phyloP scores from a whole-genome alignment of 2,113 vertebrate species.

The Trachemys scripta region DNA sequence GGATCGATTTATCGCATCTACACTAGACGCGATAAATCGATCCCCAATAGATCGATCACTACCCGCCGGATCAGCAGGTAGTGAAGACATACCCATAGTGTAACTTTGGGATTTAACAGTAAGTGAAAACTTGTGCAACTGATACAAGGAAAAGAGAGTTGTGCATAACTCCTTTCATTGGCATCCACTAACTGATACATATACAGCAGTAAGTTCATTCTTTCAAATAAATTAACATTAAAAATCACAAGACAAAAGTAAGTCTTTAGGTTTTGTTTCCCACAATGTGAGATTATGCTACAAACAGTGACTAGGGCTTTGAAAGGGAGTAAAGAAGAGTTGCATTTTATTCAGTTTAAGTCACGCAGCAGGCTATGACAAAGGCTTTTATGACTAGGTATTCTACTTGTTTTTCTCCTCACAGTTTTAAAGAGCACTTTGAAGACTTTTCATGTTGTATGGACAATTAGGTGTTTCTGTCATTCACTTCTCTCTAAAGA shows the following conservation, averaged over 20 bases:
- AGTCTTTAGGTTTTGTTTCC: neutral
- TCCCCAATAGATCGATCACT: too few relatives aligned
- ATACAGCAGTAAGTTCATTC: neutral
- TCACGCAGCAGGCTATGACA: neutral
- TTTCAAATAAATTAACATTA: neutral
- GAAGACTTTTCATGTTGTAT: neutral
- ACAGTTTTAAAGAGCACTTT: conserved; percentile 31
- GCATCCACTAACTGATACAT: neutral
- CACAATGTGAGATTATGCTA: neutral
- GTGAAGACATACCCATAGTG: neutral
- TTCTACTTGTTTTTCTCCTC: conserved; percentile 18
- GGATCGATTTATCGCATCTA: too few relatives aligned
- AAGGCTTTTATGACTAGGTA: neutral
- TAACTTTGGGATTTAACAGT: neutral
- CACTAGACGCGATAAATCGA: too few relatives aligned
- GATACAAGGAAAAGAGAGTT: neutral
- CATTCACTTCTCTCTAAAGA: conserved; percentile 37
- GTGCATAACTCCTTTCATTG: neutral
- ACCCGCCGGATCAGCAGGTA: too few relatives aligned
- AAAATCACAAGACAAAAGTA: neutral
- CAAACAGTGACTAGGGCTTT: neutral
- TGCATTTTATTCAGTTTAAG: neutral
- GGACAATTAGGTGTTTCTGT: conserved; percentile 32
- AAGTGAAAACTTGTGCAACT: neutral
- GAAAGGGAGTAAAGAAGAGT: neutral